Percentiles rank a stretch among this genome's conserved stretches.
Evolutionary conservation across 2,113 vertebrate species (phyloP).

Genomic region (Carassius carassius): DNA sequence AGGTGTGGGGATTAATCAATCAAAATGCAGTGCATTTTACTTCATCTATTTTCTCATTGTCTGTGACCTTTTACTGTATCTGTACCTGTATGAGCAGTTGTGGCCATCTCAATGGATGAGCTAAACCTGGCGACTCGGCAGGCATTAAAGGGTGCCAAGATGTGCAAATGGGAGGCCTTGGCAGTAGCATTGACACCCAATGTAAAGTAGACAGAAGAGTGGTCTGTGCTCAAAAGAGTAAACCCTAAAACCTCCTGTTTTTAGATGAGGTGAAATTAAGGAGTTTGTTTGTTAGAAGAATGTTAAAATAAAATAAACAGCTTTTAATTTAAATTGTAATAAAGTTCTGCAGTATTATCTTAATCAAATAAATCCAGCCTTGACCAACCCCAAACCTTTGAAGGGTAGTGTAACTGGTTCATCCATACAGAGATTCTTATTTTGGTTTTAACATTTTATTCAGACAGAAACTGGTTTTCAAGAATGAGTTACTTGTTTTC

Average conservation of each 20-base stretch:
- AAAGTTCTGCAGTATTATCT: background rate
- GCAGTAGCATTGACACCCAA: slow-evolving; percentile 53
- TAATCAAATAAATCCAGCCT: background rate
- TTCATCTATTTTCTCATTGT: background rate
- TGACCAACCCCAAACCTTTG: background rate
- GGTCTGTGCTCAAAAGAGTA: background rate
- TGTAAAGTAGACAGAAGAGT: slow-evolving; percentile 55
- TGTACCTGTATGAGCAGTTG: slow-evolving; percentile 9
- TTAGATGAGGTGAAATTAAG: background rate
- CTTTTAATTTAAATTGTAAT: background rate
- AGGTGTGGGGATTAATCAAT: background rate
- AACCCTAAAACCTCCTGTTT: background rate
- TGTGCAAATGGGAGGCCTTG: slow-evolving; percentile 51
- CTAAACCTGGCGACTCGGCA: slow-evolving; percentile 64
- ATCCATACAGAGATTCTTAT: background rate
- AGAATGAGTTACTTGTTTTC: background rate
- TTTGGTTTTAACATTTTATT: background rate
- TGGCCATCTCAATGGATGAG: slow-evolving; percentile 48
- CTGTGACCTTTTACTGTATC: background rate
- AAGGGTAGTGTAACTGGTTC: background rate
- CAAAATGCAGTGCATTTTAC: background rate
- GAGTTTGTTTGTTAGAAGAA: background rate
- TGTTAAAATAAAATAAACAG: background rate
- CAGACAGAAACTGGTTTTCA: background rate
- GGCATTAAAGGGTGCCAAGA: slow-evolving; percentile 64